Evolutionary conservation across 1,140 invertebrate species (phyloP).

Genomic region (Phymorhynchus buccinoides): DNA sequence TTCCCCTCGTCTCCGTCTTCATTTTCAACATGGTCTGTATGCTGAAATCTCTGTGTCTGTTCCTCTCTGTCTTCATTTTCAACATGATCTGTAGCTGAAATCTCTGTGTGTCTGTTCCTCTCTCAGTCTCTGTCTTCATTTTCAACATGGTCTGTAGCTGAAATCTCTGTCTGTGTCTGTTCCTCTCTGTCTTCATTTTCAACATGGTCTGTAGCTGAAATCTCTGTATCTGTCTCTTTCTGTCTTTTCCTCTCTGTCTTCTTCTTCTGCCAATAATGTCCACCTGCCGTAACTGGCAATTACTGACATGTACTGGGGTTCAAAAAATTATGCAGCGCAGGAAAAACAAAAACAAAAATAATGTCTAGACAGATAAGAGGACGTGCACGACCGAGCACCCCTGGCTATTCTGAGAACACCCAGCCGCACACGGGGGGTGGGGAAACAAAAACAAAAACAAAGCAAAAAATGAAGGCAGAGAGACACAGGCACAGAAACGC

Average conservation of each 20-base stretch:
- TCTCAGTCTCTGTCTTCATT: neutral
- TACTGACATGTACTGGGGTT: no score
- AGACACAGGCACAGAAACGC: no score
- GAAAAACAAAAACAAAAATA: no score
- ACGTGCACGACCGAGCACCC: no score
- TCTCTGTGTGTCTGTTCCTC: neutral
- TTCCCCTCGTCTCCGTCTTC: conserved; percentile 40
- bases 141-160: conserved; percentile 41
- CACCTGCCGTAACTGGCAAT: no score
- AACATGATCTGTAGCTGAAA: conserved; percentile 39
- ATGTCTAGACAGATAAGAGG: no score
- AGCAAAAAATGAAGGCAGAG: no score
- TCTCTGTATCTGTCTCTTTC: neutral
- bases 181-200: neutral
- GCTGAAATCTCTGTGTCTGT: neutral
- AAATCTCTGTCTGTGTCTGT: neutral
- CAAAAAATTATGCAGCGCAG: no score
- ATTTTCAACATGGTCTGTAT: conserved; percentile 41
- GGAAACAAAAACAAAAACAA: no score
- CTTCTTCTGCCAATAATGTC: no score
- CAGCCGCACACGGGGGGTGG: no score
- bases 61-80: conserved; percentile 12
- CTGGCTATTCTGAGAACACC: no score
- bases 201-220: conserved; percentile 39
- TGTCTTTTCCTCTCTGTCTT: neutral